Conservation (phyloP, 2,888 invertebrate species). For the Apodemia duryi region DNA sequence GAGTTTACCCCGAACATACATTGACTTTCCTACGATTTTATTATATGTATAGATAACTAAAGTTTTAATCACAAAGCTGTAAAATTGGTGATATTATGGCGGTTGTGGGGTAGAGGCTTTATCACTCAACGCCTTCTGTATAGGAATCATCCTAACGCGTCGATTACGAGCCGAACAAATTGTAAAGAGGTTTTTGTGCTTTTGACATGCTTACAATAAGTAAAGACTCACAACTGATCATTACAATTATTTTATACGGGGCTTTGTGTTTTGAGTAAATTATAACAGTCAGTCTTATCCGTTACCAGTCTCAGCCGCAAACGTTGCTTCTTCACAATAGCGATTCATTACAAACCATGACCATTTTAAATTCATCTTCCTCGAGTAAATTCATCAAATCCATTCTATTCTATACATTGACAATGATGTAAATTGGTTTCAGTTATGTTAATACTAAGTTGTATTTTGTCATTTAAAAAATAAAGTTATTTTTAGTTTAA, state of each 20-base stretch:
- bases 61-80: not conserved
- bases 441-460: not conserved
- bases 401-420: constrained; percentile 16
- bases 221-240: constrained; percentile 70
- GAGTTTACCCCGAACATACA: too few relatives aligned
- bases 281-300: constrained; percentile 71
- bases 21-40: too few relatives aligned
- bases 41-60: too few relatives aligned
- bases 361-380: constrained; percentile 51
- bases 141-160: constrained; percentile 49
- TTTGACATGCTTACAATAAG: constrained; percentile 74
- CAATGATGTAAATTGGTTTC: constrained; percentile 14
- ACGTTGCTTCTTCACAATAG: constrained; percentile 55
- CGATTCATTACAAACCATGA: constrained; percentile 72
- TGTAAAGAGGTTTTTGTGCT: constrained; percentile 69
- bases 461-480: not conserved
- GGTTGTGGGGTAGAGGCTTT: not conserved
- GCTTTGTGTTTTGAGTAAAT: constrained; percentile 80
- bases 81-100: not conserved
- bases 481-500: too few relatives aligned
- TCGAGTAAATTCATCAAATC: constrained; percentile 22
- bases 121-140: constrained; percentile 43
- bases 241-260: constrained; percentile 75
- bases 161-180: constrained; percentile 71
- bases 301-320: constrained; percentile 48